Percentiles rank a stretch among this genome's conserved stretches.
These are phyloP conservation scores for Montipora capricornis DNA, from an alignment of 64 coral and sea anemone species.

Conservation along the genomic window DNA sequence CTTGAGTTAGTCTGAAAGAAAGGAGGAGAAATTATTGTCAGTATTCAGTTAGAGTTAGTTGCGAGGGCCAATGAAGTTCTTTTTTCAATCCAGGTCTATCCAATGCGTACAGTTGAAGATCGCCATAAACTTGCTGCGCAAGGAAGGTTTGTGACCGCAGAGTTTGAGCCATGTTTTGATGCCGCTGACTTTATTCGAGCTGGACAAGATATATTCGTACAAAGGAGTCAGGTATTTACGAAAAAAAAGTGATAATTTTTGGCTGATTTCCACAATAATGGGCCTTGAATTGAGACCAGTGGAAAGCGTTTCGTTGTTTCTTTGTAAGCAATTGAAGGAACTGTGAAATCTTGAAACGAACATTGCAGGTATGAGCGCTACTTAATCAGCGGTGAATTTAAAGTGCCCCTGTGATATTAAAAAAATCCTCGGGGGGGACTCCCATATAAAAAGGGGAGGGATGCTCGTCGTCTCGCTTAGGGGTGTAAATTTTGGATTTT, in stretches of 20 bases:
- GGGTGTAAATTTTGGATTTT: no score
- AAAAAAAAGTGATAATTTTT: background rate
- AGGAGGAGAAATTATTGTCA: background rate
- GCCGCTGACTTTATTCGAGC: slow-evolving; percentile 95
- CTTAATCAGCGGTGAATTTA: no score
- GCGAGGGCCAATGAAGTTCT: background rate
- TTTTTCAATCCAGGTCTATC: slow-evolving; percentile 57
- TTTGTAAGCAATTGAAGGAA: no score
- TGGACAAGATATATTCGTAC: slow-evolving; percentile 91
- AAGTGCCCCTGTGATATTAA: no score
- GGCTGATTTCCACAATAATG: background rate
- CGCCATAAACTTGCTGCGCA: slow-evolving; percentile 65
- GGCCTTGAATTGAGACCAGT: no score
- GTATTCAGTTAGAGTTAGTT: background rate
- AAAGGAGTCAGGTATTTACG: slow-evolving; percentile 82
- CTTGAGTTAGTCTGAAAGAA: background rate
- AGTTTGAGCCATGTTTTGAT: slow-evolving; percentile 96
- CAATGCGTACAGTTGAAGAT: slow-evolving; percentile 81
- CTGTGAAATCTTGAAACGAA: no score
- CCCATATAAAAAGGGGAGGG: no score
- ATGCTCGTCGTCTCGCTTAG: no score
- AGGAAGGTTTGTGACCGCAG: slow-evolving; percentile 93
- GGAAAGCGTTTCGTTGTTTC: no score
- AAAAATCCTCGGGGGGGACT: no score
- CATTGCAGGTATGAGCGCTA: no score